Base-by-base conservation (phyloP, 2,888 invertebrate species). In the Drosophila eohydei region DNA sequence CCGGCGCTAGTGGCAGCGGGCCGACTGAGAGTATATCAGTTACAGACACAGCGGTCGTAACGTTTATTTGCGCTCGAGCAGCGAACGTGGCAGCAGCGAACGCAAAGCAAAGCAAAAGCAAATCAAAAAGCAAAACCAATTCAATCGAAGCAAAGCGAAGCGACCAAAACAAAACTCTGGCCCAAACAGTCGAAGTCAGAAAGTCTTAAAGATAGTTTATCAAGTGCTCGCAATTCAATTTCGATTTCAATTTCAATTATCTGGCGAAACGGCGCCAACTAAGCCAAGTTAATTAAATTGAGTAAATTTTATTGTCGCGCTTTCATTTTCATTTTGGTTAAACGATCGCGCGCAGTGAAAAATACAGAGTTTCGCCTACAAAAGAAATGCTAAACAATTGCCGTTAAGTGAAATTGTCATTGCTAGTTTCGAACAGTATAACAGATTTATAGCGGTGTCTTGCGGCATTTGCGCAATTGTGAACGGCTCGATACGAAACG, bases 41-140 rank as follows among this genome's bases (percentile, higher is more conserved):
- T 82, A 83, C 88, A 83, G 83, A 62, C 89, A 83, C 78, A 74
- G 71, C 71, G 77, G 65, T 74, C 80, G 83, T 83, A 85, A 85
- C 88, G 89, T 90, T 91, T 91, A 91, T 91, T 91, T 92, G 90
- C 91, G 92, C 90, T 91, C 89, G 88, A 91, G 81, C 92, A 91
- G 81, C 87, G 92, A 91, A 91, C 90, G 91, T 90, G 90, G 89
- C 88, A 91, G 89, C 91, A 87, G 60, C 73, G 86, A 80, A 81
- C 74, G 71, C 72, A 70, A 48, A 40, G 41, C 43, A 41, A 59
- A 77, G 63, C 65, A 72, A 55, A 55, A 16, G 4, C 36, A 58
- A 58, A 57, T 46, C 48, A 44, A 34, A 63, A 63, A 36, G 38
- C 34, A 78, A 77, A 63, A 43, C 32, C 60, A 65, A 73, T 55